Conservation (phyloP, 2,888 invertebrate genomes). For the Herminia tarsipennalis region DNA sequence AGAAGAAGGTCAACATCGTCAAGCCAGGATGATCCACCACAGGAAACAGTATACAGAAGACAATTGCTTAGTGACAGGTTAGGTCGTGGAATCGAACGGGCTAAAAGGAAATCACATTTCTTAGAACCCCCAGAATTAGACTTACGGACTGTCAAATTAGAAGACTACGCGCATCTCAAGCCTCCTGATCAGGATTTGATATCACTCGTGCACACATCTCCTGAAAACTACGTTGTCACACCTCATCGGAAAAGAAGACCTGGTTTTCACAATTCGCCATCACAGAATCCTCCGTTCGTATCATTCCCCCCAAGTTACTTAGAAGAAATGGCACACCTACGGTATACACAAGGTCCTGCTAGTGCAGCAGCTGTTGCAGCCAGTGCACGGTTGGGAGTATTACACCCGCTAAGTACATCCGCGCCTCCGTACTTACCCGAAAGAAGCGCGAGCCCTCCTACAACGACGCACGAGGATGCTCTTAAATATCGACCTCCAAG, state of each 20-base stretch:
- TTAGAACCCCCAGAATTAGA: slow-evolving; percentile 90
- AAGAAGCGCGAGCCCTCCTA: slow-evolving; percentile 86
- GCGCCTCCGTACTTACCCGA: slow-evolving; percentile 90
- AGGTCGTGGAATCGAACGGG: slow-evolving; percentile 86
- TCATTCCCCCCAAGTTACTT: slow-evolving; percentile 92
- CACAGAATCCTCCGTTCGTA: slow-evolving; percentile 94
- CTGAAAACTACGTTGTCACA: slow-evolving; percentile 94
- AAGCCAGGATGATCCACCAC: slow-evolving; percentile 81
- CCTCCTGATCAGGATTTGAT: slow-evolving; percentile 90
- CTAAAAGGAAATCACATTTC: slow-evolving; percentile 87
- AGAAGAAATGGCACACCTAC: slow-evolving; percentile 88
- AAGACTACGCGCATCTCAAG: slow-evolving; percentile 88
- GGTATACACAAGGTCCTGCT: slow-evolving; percentile 87
- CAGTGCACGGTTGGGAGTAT: slow-evolving; percentile 76
- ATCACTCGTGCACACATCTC: slow-evolving; percentile 89
- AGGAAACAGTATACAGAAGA: slow-evolving; percentile 85
- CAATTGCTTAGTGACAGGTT: slow-evolving; percentile 87
- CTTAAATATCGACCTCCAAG: slow-evolving; percentile 89
- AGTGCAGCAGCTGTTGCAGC: slow-evolving; percentile 87
- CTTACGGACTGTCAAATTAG: slow-evolving; percentile 87
- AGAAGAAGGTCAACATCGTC: slow-evolving; percentile 82
- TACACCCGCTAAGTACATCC: slow-evolving; percentile 89
- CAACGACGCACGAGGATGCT: slow-evolving; percentile 84
- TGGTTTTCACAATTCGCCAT: slow-evolving; percentile 94
- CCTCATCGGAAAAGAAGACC: slow-evolving; percentile 94